These are phyloP conservation scores for Syngnathus typhle DNA, from an alignment of 2,113 vertebrate genomes.

Conservation along the genomic window DNA sequence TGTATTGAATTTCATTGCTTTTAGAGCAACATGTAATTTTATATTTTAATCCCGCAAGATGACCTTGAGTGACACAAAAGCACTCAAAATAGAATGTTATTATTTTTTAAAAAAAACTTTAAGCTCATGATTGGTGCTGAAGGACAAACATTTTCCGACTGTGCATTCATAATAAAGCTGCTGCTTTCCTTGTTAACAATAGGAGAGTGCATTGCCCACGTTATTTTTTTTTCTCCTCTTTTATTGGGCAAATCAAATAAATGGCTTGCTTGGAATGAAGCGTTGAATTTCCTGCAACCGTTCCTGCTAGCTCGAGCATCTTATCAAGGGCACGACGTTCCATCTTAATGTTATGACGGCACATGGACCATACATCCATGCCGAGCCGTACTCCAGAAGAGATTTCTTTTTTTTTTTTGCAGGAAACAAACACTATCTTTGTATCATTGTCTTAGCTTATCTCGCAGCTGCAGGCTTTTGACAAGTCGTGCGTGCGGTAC, in stretches of 20 bases:
- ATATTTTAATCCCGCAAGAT: not conserved
- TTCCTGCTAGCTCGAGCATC: constrained; percentile 15
- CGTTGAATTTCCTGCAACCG: constrained; percentile 15
- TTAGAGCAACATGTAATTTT: too few relatives aligned
- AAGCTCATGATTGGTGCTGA: too few relatives aligned
- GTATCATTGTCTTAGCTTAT: constrained; percentile 60
- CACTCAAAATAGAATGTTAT: too few relatives aligned
- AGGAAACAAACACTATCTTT: constrained; percentile 52
- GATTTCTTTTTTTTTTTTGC: constrained; percentile 27
- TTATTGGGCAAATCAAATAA: constrained; percentile 6
- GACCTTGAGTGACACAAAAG: too few relatives aligned
- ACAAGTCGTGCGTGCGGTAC: constrained; percentile 37
- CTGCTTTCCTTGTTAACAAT: constrained; percentile 4
- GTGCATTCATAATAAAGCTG: constrained; percentile 18
- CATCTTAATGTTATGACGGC: constrained; percentile 25
- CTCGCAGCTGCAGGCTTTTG: constrained; percentile 60
- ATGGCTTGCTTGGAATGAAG: constrained; percentile 2
- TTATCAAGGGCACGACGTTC: constrained; percentile 32
- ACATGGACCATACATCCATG: constrained; percentile 29
- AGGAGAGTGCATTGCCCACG: not conserved
- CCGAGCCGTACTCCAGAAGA: constrained; percentile 46
- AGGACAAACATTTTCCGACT: not conserved
- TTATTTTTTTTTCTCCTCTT: constrained; percentile 22
- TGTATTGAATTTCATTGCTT: too few relatives aligned
- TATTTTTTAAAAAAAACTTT: not conserved